These are phyloP conservation scores for Pygmarrhopalites habei DNA, from an alignment of 1,140 invertebrate genomes.

Conservation along the genomic window DNA sequence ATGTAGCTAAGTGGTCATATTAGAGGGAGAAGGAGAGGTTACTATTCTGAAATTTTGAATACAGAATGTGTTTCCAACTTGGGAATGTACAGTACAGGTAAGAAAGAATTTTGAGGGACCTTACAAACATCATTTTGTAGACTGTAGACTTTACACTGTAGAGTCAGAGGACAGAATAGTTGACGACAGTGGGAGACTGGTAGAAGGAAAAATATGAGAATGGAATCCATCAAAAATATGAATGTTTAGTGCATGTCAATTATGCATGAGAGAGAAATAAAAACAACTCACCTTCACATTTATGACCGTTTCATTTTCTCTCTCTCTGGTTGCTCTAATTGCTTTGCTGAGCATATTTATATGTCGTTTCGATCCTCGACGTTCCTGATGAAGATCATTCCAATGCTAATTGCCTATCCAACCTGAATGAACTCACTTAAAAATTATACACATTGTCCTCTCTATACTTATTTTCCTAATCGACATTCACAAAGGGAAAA, in stretches of 20 bases:
- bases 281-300: constrained; percentile 1
- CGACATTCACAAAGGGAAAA: background rate
- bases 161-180: too few relatives aligned
- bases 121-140: background rate
- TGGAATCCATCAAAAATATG: background rate
- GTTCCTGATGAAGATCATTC: constrained; percentile 1
- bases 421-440: background rate
- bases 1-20: too few relatives aligned
- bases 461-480: background rate
- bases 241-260: background rate
- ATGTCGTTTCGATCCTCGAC: background rate
- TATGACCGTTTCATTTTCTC: background rate
- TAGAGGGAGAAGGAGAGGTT: too few relatives aligned
- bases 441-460: background rate
- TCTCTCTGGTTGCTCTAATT: background rate
- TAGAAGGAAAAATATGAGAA: background rate
- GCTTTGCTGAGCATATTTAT: constrained; percentile 1
- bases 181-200: too few relatives aligned
- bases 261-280: background rate
- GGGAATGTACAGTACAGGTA: background rate
- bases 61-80: too few relatives aligned
- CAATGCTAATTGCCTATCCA: constrained; percentile 7
- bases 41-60: too few relatives aligned
- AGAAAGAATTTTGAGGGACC: background rate
- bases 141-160: background rate